These are phyloP conservation scores for Valencia hispanica DNA, from an alignment of 2,797 vertebrate species.

Conservation along the genomic window DNA sequence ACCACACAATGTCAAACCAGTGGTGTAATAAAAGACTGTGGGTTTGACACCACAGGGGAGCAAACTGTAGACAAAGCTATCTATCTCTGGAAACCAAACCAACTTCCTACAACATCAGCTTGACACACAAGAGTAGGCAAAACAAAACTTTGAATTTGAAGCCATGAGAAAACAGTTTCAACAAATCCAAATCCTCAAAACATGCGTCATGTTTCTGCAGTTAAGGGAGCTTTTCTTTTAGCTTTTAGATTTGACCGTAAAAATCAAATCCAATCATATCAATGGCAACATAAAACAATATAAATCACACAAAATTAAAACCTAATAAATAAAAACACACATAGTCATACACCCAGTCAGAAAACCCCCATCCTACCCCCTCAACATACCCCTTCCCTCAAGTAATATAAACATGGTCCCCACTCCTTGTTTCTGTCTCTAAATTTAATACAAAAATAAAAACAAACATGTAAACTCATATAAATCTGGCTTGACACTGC, in stretches of 20 bases:
- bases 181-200: slow-evolving; percentile 7
- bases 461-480: no score
- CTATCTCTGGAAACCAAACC: slow-evolving; percentile 10
- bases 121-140: background rate
- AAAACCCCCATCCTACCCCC: no score
- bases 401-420: no score
- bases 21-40: slow-evolving; percentile 3
- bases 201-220: background rate
- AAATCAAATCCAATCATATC: no score
- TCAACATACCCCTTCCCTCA: no score
- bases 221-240: slow-evolving; percentile 37
- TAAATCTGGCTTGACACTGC: no score
- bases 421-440: no score
- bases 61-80: slow-evolving; percentile 9
- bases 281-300: no score
- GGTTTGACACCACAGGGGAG: slow-evolving; percentile 14
- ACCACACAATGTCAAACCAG: slow-evolving; percentile 7
- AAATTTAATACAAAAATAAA: no score
- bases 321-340: no score
- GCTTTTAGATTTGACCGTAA: slow-evolving; percentile 39
- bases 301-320: no score
- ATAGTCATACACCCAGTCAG: no score
- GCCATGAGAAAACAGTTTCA: slow-evolving; percentile 7
- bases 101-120: background rate
- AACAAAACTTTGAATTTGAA: background rate